A percentile compares a stretch with the other conserved stretches of the same genome.
These are phyloP conservation scores for Megalopta genalis DNA, from an alignment of 1,140 invertebrate species.

Conservation along the genomic window DNA sequence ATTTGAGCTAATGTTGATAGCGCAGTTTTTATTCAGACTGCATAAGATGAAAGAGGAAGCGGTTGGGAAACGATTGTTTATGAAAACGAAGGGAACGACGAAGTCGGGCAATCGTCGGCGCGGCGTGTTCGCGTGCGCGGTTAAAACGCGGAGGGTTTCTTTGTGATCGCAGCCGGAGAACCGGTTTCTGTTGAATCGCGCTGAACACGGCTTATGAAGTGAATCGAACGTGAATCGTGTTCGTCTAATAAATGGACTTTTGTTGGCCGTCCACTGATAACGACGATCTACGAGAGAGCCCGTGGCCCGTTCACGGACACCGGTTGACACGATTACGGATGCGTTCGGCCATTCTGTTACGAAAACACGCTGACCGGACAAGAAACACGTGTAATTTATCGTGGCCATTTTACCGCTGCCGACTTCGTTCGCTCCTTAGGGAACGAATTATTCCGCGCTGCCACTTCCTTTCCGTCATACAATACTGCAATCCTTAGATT, in stretches of 20 bases:
- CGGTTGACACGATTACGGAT: neutral
- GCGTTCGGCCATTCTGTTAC: neutral
- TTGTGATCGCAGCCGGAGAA: constrained; percentile 64
- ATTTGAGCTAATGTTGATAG: too few relatives aligned
- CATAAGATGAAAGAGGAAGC: neutral
- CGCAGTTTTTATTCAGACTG: too few relatives aligned
- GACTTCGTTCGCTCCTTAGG: too few relatives aligned
- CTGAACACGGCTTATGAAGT: constrained; percentile 36
- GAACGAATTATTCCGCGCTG: neutral
- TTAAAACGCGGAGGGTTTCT: constrained; percentile 57
- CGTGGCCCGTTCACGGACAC: neutral
- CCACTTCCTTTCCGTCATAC: too few relatives aligned
- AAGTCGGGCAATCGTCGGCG: constrained; percentile 29
- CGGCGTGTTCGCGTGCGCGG: constrained; percentile 38
- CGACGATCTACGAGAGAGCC: constrained; percentile 19
- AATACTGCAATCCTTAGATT: too few relatives aligned
- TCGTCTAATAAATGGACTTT: constrained; percentile 53
- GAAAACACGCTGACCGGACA: neutral
- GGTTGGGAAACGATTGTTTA: constrained; percentile 8
- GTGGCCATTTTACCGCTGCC: too few relatives aligned
- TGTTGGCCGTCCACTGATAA: constrained; percentile 19
- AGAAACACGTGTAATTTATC: too few relatives aligned
- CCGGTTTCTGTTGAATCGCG: constrained; percentile 61
- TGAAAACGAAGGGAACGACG: constrained; percentile 21
- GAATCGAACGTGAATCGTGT: constrained; percentile 59